Evolutionary conservation across 2,797 vertebrate species (phyloP).

Genomic region (Natrix natrix): DNA sequence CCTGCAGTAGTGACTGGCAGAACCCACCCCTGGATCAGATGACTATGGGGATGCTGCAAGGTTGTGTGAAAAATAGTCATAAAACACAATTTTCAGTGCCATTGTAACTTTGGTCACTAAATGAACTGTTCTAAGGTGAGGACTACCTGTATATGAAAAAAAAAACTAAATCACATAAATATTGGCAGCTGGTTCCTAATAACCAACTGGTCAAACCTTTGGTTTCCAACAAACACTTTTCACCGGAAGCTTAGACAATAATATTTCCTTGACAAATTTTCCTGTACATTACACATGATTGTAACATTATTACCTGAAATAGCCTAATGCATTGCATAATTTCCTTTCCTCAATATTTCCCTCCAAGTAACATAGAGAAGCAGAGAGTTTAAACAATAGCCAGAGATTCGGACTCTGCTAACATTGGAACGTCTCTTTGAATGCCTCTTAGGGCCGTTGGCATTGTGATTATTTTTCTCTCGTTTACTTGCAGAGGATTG

Average conservation of each 20-base stretch:
- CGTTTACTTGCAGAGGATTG: not conserved
- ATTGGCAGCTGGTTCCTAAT: not conserved
- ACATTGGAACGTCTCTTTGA: not conserved
- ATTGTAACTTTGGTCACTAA: not conserved
- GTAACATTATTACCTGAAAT: not conserved
- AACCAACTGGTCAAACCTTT: not conserved
- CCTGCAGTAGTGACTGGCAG: too few relatives aligned
- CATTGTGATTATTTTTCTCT: not conserved
- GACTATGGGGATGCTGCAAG: not conserved
- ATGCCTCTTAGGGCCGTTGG: not conserved
- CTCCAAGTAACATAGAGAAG: not conserved
- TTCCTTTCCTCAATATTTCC: not conserved
- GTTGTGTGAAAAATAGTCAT: not conserved
- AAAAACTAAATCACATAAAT: not conserved
- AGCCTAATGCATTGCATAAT: not conserved
- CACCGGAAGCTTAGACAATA: not conserved
- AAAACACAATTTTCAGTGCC: not conserved
- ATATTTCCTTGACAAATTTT: not conserved
- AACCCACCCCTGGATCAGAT: not conserved
- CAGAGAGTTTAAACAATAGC: not conserved
- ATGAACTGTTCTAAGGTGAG: not conserved
- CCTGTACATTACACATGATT: not conserved
- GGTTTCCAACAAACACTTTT: not conserved
- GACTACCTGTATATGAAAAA: not conserved
- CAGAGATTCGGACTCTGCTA: not conserved